Base-by-base conservation (phyloP, 2,888 invertebrate genomes). In the Ryuthela nishihirai region DNA sequence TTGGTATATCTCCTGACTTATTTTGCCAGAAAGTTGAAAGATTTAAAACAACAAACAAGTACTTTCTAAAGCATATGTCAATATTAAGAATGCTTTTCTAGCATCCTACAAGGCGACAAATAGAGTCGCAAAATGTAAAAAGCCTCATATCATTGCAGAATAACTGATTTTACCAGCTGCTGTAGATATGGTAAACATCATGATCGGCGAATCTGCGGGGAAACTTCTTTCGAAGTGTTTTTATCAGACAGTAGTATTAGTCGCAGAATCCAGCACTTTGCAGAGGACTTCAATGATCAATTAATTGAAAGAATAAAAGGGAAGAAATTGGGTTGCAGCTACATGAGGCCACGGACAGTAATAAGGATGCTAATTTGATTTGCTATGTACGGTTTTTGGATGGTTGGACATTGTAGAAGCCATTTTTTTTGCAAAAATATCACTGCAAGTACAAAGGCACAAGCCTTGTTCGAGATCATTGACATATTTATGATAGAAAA, bases 181-280 rank as follows among this genome's bases (percentile, higher is more conserved):
- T 36, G 15, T 36, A 36, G 36, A 36, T 36, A 36, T 36, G 36
- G 36, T 36, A 17, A 36, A 36, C n/a, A 36, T 36, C n/a, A 36
- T 9, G 36, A 17, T 36, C 15, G 36, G 36, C 15, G 9, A 36
- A 17, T 15, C 9, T n/a, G 17, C 17, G 7, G 36, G 36, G 36
- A 36, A 36, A 15, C 36, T 36, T 7, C 9, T 36, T 36, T 36
- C 15, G 15, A 7, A 36, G n/a, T n/a, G n/a, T 68, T 68, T 58
- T 67, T 70, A 62, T 70, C 70, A 65, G 70, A 71, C 64, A 67
- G 69, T 68, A 70, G 69, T 63, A 67, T 69, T 64, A 66, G 67
- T 60, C 67, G 69, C 29, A 67, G 69, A 68, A 70, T 70, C 55
- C 64, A 64, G 63, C 68, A 69, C 68, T 66, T 71, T 61, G 68